Base-by-base conservation (phyloP, 2,113 vertebrate genomes). In the Enhydra lutris region DNA sequence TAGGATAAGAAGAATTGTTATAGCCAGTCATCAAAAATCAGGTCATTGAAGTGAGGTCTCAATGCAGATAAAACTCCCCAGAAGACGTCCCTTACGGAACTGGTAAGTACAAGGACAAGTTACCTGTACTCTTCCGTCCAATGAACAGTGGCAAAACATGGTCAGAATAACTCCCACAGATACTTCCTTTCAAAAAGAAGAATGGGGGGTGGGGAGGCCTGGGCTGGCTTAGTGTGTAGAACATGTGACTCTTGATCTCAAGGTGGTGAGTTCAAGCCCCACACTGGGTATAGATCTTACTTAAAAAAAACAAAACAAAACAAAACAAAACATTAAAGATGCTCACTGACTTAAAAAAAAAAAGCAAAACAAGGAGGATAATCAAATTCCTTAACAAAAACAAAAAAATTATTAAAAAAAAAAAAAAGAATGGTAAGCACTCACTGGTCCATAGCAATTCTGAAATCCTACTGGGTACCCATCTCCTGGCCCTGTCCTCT, bases 91-190 rank as follows among this genome's bases (percentile, higher is more conserved):
- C 57, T 69, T 4, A 14, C 31, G 63, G 42, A 63, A 1, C 12
- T 67, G 18, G 8, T 39, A 57, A 76, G 57, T 29, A 8, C n/a
- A 69, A 69, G 50, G 36, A 65, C 39, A 39, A 26, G 13, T 17
- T 21, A 4, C 71, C 34, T 71, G 10, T 3, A 23, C 15, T 20
- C 36, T 1, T 1, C 4, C 3, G 34, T 4, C 20, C n/a, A 18
- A 4, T 0, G 18, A 8, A 21, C 71, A 59, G 0, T 7, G 36
- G 8, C 24, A 8, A 67, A 57, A 17, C 52, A 24, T 0, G 7
- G 71, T 9, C 2, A 55, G 24, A 45, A 13, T 23, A 24, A n/a
- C 26, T 50, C 14, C 67, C 45, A 6, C 13, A 65, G 45, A 57
- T 17, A 4, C 74, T 91, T 94, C n/a, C n/a, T 80, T 88, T n/a